Evolutionary conservation across 92 coral and sea anemone species (phyloP).

Genomic region (Palythoa grandis): DNA sequence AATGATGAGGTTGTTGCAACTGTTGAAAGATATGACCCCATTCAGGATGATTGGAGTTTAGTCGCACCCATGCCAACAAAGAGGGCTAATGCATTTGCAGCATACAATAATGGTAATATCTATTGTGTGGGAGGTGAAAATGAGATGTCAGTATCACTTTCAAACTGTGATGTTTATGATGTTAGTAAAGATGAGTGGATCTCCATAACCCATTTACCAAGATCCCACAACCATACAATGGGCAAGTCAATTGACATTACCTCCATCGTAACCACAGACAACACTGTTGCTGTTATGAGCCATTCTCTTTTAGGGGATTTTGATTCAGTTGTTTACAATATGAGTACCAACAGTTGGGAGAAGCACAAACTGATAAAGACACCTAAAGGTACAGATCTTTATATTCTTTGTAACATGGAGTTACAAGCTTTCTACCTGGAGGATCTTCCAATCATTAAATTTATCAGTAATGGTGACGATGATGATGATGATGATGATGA

Average conservation of each 20-base stretch:
- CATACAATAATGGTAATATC: conserved; percentile 55
- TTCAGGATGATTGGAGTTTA: conserved; percentile 57
- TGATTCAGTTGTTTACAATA: conserved; percentile 15
- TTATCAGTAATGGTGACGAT: not conserved
- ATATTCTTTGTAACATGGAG: conserved; percentile 19
- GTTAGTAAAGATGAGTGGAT: conserved; percentile 20
- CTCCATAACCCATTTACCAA: conserved; percentile 1
- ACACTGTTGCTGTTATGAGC: conserved; percentile 1
- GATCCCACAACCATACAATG: not conserved
- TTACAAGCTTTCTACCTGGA: conserved; percentile 13
- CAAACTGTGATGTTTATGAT: conserved; percentile 38
- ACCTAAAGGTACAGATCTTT: not conserved
- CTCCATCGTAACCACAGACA: not conserved
- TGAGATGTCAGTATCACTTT: not conserved
- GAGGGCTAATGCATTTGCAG: conserved; percentile 58
- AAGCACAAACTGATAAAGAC: conserved; percentile 8
- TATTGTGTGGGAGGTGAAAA: conserved; percentile 70
- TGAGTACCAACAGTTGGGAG: not conserved
- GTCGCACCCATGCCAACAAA: conserved; percentile 66
- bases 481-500: not conserved
- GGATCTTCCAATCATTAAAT: conserved; percentile 1
- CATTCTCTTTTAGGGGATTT: conserved; percentile 14
- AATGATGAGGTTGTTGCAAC: not conserved
- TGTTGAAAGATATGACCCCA: conserved; percentile 70
- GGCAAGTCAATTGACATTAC: conserved; percentile 4